Evolutionary conservation across 2,113 vertebrate genomes (phyloP), one percentile per base, ranked within the genome.

Genomic region (cattle (Bos taurus)): DNA sequence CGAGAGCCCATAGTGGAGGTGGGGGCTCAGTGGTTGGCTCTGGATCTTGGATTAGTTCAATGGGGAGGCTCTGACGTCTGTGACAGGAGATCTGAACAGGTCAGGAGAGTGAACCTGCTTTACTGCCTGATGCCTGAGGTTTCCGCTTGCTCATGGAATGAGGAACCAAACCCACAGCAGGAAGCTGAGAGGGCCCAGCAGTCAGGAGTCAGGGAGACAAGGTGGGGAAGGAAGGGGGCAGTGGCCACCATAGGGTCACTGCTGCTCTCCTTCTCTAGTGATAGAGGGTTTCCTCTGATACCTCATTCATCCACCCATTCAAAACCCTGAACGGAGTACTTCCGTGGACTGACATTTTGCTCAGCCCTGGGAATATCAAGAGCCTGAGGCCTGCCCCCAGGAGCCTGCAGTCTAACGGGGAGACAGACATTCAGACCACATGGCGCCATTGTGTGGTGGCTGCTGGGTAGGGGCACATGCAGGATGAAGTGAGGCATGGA

Each of bases 341-440:
- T 46, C 17, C 7, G 0, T 36, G 26, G 54, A 17, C 8, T 7
- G 1, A 9, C 8, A 56, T 25, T 7, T 50, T 52, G 62, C n/a
- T 10, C 13, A 30, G 19, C 12, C 21, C 50, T 26, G 36, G 59
- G 48, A 12, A 50, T 60, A 8, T 46, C 15, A 26, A 43, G 46
- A 40, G 1, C 25, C 40, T 1, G 1, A 80, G 57, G 2, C 30
- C 36, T 89, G 48, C 1, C 7, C 28, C 28, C 12, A 43, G 28
- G 78, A 57, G 1, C 54, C 90, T 64, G 11, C 3, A 43, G 57
- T 77, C 26, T 62, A 10, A 3, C 23, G 40, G 80, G 88, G 97
- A 46, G 52, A 95, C 28, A 93, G 82, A 74, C 57, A 93, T 94
- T 88, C 50, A 84, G 86, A 98, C 28, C 40, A 13, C 15, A 54